phyloP scores from a whole-genome alignment of 2,888 invertebrate genomes.

The Andrena bicolor region DNA sequence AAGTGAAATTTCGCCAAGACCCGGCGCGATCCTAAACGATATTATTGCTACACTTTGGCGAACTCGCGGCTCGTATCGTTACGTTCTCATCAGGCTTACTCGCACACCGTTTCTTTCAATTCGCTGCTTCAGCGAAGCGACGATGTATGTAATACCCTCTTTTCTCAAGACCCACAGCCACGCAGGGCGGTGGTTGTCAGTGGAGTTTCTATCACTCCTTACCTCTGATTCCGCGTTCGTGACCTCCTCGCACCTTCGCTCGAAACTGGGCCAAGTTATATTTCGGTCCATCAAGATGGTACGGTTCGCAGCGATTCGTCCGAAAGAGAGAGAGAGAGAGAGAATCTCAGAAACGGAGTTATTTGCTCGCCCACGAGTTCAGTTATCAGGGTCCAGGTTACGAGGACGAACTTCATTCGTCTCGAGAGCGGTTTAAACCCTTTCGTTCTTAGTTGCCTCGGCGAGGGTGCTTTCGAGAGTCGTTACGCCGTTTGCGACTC shows the following conservation, averaged over 20 bases:
- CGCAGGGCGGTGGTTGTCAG: too few species aligned
- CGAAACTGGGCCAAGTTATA: conserved; percentile 1
- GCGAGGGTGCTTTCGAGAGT: conserved; percentile 42
- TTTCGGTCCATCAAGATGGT: conserved; percentile 4
- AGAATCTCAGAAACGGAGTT: conserved; percentile 29
- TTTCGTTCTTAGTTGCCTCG: conserved; percentile 33
- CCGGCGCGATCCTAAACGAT: conserved; percentile 53
- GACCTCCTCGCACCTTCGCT: too few species aligned
- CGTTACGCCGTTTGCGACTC: conserved; percentile 54
- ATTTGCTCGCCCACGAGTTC: conserved; percentile 45
- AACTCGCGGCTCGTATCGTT: conserved; percentile 57
- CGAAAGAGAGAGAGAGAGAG: not conserved
- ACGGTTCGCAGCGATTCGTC: conserved; percentile 30
- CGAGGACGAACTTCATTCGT: conserved; percentile 48
- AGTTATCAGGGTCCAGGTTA: conserved; percentile 51
- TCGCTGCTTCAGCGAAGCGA: not conserved
- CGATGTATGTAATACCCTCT: not conserved
- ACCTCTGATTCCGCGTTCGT: too few species aligned
- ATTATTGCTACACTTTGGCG: conserved; percentile 72
- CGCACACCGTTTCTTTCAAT: conserved; percentile 28
- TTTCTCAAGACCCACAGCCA: too few species aligned
- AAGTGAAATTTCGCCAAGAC: conserved; percentile 68
- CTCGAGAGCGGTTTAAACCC: conserved; percentile 48
- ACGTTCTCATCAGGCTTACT: conserved; percentile 39
- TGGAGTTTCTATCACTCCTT: too few species aligned